phyloP scores from a whole-genome alignment of 2,888 invertebrate species.

The Sialis fuliginosa region DNA sequence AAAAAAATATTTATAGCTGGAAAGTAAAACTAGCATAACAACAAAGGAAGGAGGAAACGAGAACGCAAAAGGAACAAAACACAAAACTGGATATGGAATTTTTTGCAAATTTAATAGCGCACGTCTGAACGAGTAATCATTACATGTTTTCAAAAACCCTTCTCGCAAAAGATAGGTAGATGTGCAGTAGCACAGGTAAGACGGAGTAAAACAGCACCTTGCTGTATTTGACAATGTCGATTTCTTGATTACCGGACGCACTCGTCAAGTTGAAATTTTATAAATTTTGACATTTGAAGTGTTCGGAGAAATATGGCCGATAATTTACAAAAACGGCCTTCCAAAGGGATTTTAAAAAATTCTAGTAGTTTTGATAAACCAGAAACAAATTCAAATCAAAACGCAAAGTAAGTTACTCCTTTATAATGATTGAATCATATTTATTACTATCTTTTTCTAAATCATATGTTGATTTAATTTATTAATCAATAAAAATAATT shows the following conservation, averaged over 20 bases:
- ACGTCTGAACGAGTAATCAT: too few species aligned
- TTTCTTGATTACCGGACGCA: not conserved
- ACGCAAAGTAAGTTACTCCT: constrained; percentile 16
- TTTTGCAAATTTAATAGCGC: too few species aligned
- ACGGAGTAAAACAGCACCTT: too few species aligned
- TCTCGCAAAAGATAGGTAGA: too few species aligned
- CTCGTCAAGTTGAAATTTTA: not conserved
- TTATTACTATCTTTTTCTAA: not conserved
- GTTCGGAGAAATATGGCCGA: constrained; percentile 39
- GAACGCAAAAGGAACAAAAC: too few species aligned
- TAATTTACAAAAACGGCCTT: constrained; percentile 65
- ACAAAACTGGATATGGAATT: too few species aligned
- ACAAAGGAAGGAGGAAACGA: too few species aligned
- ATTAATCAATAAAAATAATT: not conserved
- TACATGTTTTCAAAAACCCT: too few species aligned
- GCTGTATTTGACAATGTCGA: not conserved
- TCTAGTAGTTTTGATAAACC: constrained; percentile 78
- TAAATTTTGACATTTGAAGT: not conserved
- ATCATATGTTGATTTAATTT: not conserved
- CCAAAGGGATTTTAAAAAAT: constrained; percentile 82
- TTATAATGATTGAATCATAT: not conserved
- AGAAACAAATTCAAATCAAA: constrained; percentile 15
- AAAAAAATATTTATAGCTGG: too few species aligned
- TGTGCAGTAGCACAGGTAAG: too few species aligned
- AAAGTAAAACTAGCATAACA: too few species aligned